Base-by-base conservation (phyloP, 2,113 vertebrate species). In the Rafetus swinhoei region DNA sequence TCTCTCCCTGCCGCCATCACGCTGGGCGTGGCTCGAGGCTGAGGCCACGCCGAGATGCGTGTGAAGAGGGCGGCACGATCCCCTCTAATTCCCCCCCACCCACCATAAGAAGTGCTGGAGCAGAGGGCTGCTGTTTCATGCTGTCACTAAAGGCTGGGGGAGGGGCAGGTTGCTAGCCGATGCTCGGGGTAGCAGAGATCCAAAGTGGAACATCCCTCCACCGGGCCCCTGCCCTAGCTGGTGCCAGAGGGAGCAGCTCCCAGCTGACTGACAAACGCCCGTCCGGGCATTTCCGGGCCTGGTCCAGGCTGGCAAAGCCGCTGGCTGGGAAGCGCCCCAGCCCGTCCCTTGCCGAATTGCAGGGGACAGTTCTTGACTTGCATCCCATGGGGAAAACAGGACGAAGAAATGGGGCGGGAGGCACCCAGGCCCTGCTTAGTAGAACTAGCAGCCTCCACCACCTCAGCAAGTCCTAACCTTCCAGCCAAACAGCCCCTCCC, bases 141-240 rank as follows among this genome's bases (percentile, higher is more conserved):
- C 19, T 21, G 16, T 72, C 32, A 72, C 35, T 72, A 35, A 19
- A 35, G 8, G 18, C 65, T 69, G 65, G 65, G n/a, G 14, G 4
- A n/a, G 29, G 29, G 2, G 1, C 15, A 65, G 1, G 15, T 29
- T 29, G 27, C 29, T 32, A 6, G 29, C 6, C 29, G 16, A 6
- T 15, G 27, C 3, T 7, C 5, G 1, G 15, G 62, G 62, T 65
- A 65, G 15, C 14, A 32, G 62, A 16, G 15, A 60, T 27, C 59
- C 5, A 2, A 9, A 12, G 25, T 27, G 59, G 59, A 65, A 7
- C 62, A 39, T 39, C 39, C 39, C 39, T 39, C 39, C 39, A 39
- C 39, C 39, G 4, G 39, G 39, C 39, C 39, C 39, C 39, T 39
- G 39, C 39, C 39, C 39, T 39, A 39, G 39, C 39, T 39, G 39